phyloP scores from a whole-genome alignment of 2,113 vertebrate genomes.

The Charina bottae region DNA sequence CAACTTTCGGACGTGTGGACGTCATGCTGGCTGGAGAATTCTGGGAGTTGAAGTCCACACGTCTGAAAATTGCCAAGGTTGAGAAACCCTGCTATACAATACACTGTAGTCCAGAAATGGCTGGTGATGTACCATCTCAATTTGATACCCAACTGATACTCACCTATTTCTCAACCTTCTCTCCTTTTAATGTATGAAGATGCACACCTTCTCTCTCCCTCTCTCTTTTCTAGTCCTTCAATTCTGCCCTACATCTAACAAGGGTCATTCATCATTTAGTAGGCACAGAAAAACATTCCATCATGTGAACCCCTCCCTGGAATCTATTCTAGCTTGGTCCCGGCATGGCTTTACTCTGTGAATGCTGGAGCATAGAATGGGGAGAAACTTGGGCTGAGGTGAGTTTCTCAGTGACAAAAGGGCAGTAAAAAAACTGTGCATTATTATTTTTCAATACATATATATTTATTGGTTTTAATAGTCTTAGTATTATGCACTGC shows the following conservation, averaged over 20 bases:
- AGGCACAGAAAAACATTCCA: not conserved
- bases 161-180: not conserved
- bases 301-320: not conserved
- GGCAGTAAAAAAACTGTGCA: not conserved
- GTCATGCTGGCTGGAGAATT: not conserved
- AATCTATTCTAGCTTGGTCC: too few relatives aligned
- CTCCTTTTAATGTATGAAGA: not conserved
- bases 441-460: not conserved
- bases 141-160: not conserved
- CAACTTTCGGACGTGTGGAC: not conserved
- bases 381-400: not conserved
- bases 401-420: not conserved
- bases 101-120: too few relatives aligned
- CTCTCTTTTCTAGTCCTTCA: not conserved
- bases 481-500: not conserved
- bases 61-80: too few relatives aligned
- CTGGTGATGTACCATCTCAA: too few relatives aligned
- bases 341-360: not conserved
- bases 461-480: not conserved
- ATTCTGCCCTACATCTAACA: not conserved
- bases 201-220: not conserved
- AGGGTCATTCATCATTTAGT: not conserved
- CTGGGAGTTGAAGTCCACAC: too few relatives aligned
- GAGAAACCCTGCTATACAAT: too few relatives aligned
- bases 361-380: not conserved